Percentiles rank a stretch among this genome's conserved stretches.
Conservation (phyloP, 2,888 invertebrate genomes). For the Polymixis flavicincta region DNA sequence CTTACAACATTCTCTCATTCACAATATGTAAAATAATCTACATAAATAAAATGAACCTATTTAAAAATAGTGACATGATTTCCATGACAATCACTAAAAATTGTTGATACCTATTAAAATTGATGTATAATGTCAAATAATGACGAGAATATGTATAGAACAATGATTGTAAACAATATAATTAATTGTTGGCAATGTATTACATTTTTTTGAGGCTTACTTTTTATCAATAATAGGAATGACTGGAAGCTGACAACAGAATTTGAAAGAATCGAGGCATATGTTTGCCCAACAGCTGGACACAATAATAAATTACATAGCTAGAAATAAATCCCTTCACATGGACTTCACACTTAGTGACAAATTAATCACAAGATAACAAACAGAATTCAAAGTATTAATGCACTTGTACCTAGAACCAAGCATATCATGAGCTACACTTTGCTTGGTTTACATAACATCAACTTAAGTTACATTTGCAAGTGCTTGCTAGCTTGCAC, state of each 20-base stretch:
- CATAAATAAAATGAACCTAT: no score
- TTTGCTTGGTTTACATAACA: slow-evolving; percentile 53
- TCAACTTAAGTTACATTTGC: slow-evolving; percentile 28
- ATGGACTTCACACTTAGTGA: not conserved
- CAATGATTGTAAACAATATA: not conserved
- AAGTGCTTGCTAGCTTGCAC: slow-evolving; percentile 14
- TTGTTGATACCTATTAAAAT: no score
- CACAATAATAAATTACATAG: not conserved
- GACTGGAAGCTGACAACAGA: not conserved
- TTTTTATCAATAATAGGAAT: not conserved
- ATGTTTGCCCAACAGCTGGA: not conserved
- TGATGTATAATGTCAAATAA: no score
- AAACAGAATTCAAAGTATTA: slow-evolving; percentile 13
- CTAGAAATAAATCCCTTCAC: not conserved
- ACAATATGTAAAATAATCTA: no score
- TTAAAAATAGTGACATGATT: no score
- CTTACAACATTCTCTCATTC: no score
- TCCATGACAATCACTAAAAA: no score
- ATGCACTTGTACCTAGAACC: not conserved
- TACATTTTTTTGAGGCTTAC: not conserved
- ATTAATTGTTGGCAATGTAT: not conserved
- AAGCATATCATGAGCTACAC: slow-evolving; percentile 4
- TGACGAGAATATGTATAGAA: no score
- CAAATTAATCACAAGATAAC: not conserved
- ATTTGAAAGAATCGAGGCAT: not conserved